Conservation (phyloP, 2,888 invertebrate genomes). For the Lapara coniferarum region DNA sequence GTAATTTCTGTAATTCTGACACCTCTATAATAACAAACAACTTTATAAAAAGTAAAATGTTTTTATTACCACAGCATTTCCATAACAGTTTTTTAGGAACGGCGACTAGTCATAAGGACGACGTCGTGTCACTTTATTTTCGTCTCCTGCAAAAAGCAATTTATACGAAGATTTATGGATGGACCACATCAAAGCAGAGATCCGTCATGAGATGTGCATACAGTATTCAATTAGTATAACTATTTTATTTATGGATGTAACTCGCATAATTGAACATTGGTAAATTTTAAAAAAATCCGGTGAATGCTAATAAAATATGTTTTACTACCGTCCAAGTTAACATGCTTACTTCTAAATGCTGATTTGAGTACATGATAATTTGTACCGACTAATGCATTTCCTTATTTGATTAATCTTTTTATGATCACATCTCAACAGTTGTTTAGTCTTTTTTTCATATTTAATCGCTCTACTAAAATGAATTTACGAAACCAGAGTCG, state of each 20-base stretch:
- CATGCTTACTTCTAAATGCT: too few relatives aligned
- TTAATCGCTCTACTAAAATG: too few relatives aligned
- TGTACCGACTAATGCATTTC: too few relatives aligned
- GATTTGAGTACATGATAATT: too few relatives aligned
- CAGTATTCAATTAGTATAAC: slow-evolving; percentile 34
- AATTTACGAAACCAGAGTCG: too few relatives aligned
- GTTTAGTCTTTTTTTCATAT: too few relatives aligned
- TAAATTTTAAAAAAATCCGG: neutral
- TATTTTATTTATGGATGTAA: slow-evolving; percentile 33
- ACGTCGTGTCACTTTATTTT: slow-evolving; percentile 9
- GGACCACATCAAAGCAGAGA: slow-evolving; percentile 34
- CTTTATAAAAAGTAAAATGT: neutral
- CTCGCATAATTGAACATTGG: neutral
- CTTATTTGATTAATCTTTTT: too few relatives aligned
- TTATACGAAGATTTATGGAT: slow-evolving; percentile 25
- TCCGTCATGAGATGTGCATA: slow-evolving; percentile 34
- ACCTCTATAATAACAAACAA: neutral
- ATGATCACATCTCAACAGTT: too few relatives aligned
- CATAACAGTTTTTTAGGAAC: slow-evolving; percentile 12
- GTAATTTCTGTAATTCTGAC: too few relatives aligned
- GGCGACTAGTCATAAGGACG: slow-evolving; percentile 1
- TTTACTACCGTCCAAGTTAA: too few relatives aligned
- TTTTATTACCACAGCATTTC: neutral
- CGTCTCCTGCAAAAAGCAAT: slow-evolving; percentile 21
- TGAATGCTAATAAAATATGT: too few relatives aligned